Percentiles rank a stretch among this genome's conserved stretches.
Evolutionary conservation across 2,797 vertebrate genomes (phyloP).

Genomic region (Chaenodraco wilsoni): DNA sequence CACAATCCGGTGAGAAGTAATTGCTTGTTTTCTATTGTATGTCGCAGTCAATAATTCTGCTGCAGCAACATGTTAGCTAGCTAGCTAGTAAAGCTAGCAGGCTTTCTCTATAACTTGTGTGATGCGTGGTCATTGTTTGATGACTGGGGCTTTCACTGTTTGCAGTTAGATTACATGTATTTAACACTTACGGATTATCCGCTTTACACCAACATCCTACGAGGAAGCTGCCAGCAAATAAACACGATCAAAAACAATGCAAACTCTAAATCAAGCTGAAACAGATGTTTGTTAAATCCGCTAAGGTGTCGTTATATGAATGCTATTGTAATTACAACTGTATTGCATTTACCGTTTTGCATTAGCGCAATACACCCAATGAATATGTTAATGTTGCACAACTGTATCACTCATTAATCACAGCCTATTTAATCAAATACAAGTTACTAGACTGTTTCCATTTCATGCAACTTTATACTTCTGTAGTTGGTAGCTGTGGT

Average conservation of each 20-base stretch:
- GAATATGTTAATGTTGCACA: too few relatives aligned
- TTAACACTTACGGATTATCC: conserved; percentile 15
- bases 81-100: conserved; percentile 18
- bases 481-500: too few relatives aligned
- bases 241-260: conserved; percentile 10
- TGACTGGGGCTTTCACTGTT: conserved; percentile 26
- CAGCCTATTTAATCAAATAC: too few relatives aligned
- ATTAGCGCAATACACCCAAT: too few relatives aligned
- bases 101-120: neutral
- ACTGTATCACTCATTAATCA: too few relatives aligned
- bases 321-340: too few relatives aligned
- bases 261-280: too few relatives aligned
- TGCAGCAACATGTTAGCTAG: conserved; percentile 44
- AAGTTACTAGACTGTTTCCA: too few relatives aligned
- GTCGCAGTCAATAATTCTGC: neutral
- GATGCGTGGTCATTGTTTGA: conserved; percentile 8
- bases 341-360: too few relatives aligned
- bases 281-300: too few relatives aligned
- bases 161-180: conserved; percentile 19
- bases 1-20: conserved; percentile 41
- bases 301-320: too few relatives aligned
- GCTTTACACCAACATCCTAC: neutral
- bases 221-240: neutral
- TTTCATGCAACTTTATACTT: too few relatives aligned
- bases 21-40: neutral